Percentiles rank a stretch among this genome's conserved stretches.
phyloP scores from a whole-genome alignment of 2,113 vertebrate genomes.

The Sterrhoptilus dennistouni region DNA sequence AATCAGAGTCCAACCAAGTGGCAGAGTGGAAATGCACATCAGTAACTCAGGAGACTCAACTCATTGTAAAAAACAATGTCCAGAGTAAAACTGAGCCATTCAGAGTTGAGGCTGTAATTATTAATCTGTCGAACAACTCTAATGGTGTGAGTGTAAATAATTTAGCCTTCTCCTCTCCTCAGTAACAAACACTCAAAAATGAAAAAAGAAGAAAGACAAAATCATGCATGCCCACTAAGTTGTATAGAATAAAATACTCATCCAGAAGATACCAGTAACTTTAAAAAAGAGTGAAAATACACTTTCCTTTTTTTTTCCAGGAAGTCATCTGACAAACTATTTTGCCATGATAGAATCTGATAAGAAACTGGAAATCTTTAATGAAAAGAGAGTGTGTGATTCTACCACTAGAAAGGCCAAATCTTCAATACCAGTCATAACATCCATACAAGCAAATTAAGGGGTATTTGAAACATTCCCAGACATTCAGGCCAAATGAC shows the following conservation, averaged over 20 bases:
- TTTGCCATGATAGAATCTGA: background rate
- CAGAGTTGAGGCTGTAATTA: background rate
- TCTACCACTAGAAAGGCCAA: background rate
- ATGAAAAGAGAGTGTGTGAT: background rate
- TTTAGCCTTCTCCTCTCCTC: background rate
- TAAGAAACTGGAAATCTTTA: background rate
- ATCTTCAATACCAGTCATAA: background rate
- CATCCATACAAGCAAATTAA: background rate
- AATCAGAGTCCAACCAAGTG: background rate
- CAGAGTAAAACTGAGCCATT: background rate
- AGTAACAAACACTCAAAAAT: background rate
- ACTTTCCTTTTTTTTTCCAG: background rate
- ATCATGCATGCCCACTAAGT: accelerated
- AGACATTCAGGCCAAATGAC: background rate
- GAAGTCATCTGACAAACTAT: background rate
- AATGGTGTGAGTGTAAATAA: background rate
- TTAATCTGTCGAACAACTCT: background rate
- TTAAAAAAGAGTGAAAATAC: background rate
- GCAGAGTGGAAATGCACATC: background rate
- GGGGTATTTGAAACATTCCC: background rate
- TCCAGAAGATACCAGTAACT: background rate
- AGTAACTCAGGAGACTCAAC: background rate
- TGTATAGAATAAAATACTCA: background rate
- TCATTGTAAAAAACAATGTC: background rate
- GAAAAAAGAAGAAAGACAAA: background rate